Percentiles rank a stretch among this genome's conserved stretches.
Evolutionary conservation across 2,888 invertebrate species (phyloP).

Genomic region (Anorthoa munda): DNA sequence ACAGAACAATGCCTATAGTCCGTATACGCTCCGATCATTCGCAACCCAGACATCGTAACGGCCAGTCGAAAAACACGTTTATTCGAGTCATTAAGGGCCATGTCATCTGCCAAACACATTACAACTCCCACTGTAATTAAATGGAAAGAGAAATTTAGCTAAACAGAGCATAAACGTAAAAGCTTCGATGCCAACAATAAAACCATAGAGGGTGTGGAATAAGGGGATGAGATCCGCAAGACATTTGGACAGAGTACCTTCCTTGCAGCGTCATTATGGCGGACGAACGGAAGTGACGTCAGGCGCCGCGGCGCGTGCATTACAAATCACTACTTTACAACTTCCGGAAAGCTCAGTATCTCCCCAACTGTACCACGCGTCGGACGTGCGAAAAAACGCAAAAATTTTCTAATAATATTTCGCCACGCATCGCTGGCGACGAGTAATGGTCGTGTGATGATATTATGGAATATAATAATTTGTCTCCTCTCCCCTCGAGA

Average conservation of each 20-base stretch:
- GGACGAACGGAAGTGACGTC: conserved; percentile 85
- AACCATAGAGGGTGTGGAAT: conserved; percentile 75
- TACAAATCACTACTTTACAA: conserved; percentile 91
- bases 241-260: conserved; percentile 71
- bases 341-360: conserved; percentile 87
- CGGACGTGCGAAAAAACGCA: conserved; percentile 83
- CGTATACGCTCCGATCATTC: conserved; percentile 28
- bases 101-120: conserved; percentile 85
- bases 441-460: conserved; percentile 88
- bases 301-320: conserved; percentile 90
- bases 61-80: conserved; percentile 70
- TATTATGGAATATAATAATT: conserved; percentile 90
- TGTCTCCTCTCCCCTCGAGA: conserved; percentile 82
- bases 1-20: conserved; percentile 13
- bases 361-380: conserved; percentile 74
- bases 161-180: conserved; percentile 89
- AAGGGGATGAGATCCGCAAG: conserved; percentile 72
- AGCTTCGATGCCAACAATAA: conserved; percentile 77
- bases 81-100: conserved; percentile 76
- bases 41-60: conserved; percentile 48
- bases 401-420: conserved; percentile 84
- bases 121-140: conserved; percentile 83
- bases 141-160: conserved; percentile 86
- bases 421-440: conserved; percentile 83
- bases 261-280: conserved; percentile 85